Percentiles rank a stretch among this genome's conserved stretches.
These are phyloP conservation scores for Spilosoma lubricipeda DNA, from an alignment of 2,888 invertebrate species.

Conservation along the genomic window DNA sequence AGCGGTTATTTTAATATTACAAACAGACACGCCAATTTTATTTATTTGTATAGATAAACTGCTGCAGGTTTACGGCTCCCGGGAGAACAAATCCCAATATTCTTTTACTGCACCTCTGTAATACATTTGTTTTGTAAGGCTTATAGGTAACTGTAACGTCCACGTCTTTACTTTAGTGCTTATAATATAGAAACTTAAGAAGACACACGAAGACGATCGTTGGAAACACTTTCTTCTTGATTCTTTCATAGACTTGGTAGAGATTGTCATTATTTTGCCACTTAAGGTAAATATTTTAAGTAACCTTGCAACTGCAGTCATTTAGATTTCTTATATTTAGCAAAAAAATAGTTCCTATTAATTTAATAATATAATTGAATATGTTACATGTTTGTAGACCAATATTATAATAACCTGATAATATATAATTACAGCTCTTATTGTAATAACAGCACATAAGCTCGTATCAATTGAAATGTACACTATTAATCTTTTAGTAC, in stretches of 20 bases:
- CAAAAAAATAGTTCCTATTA: not conserved
- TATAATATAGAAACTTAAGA: not conserved
- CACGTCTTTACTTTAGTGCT: constrained; percentile 4
- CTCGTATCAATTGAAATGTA: no score
- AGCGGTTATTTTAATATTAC: no score
- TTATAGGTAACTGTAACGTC: no score
- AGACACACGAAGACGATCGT: constrained; percentile 25
- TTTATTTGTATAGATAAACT: no score
- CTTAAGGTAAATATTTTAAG: not conserved
- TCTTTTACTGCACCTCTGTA: constrained; percentile 35
- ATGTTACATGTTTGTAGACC: not conserved
- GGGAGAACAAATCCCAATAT: constrained; percentile 54
- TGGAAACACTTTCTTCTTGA: constrained; percentile 37
- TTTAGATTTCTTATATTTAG: no score
- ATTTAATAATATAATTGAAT: not conserved
- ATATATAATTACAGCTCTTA: not conserved
- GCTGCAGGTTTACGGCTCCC: constrained; percentile 63
- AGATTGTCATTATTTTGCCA: not conserved
- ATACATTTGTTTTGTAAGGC: constrained; percentile 20
- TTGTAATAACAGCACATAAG: not conserved
- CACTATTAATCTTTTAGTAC: not conserved
- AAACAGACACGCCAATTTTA: no score
- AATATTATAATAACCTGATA: not conserved
- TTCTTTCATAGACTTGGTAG: not conserved
- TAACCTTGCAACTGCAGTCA: not conserved